A percentile compares a stretch with the other conserved stretches of the same genome.
Conservation (phyloP, 2,888 invertebrate species). For the Dynastes grantii region DNA sequence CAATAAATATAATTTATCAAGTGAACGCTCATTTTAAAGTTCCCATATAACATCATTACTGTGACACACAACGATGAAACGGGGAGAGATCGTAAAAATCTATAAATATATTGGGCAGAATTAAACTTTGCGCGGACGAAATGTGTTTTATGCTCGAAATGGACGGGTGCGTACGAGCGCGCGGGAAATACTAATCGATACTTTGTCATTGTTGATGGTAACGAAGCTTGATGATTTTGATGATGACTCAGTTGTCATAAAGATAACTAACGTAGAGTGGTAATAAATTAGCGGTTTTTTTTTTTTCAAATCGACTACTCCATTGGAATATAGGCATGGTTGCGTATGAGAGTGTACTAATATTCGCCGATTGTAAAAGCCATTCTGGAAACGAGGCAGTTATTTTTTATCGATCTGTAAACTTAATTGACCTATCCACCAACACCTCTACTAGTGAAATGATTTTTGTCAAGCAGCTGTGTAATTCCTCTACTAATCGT, state of each 20-base stretch:
- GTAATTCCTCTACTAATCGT: too few species aligned
- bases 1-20: slow-evolving; percentile 51
- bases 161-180: neutral
- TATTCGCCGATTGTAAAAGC: too few species aligned
- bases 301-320: slow-evolving; percentile 1
- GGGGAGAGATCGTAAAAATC: slow-evolving; percentile 52
- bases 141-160: slow-evolving; percentile 34
- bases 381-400: too few species aligned
- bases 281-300: slow-evolving; percentile 5
- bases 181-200: slow-evolving; percentile 3
- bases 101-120: slow-evolving; percentile 55
- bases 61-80: slow-evolving; percentile 42
- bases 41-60: slow-evolving; percentile 50
- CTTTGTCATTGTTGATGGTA: slow-evolving; percentile 23
- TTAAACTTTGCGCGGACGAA: slow-evolving; percentile 52
- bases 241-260: slow-evolving; percentile 39
- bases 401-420: too few species aligned
- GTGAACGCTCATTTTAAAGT: slow-evolving; percentile 48
- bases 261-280: slow-evolving; percentile 25
- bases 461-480: too few species aligned
- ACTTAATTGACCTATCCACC: too few species aligned
- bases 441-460: too few species aligned
- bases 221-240: slow-evolving; percentile 1
- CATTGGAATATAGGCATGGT: neutral
- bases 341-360: too few species aligned